Evolutionary conservation across 2,888 invertebrate species (phyloP).

Genomic region (Drosophila paracracens): DNA sequence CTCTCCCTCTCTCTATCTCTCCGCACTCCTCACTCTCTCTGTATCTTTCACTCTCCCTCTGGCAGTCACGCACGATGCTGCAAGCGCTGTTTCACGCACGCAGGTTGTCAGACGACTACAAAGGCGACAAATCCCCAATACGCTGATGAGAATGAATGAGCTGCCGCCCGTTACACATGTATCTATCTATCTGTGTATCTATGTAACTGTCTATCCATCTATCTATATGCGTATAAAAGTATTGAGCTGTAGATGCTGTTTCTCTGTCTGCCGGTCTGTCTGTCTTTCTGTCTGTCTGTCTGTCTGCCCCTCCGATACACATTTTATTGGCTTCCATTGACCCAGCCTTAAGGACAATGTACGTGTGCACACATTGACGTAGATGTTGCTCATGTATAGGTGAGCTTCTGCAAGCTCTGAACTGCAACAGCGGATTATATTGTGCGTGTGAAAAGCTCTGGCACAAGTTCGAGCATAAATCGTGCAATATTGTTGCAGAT

Average conservation of each 20-base stretch:
- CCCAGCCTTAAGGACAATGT: conserved; percentile 37
- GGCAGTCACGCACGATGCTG: conserved; percentile 55
- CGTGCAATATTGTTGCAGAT: neutral
- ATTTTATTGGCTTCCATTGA: conserved; percentile 32
- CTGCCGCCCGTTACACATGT: conserved; percentile 42
- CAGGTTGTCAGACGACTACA: conserved; percentile 58
- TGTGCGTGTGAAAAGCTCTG: conserved; percentile 7
- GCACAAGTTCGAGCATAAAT: neutral
- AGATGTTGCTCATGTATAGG: conserved; percentile 4
- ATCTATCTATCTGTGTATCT: conserved; percentile 21
- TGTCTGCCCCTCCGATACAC: neutral
- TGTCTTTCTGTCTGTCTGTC: neutral
- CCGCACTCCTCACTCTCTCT: neutral
- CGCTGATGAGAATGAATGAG: conserved; percentile 80
- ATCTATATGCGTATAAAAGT: neutral
- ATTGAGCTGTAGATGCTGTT: neutral
- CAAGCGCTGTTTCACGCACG: conserved; percentile 48
- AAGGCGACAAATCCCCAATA: conserved; percentile 74
- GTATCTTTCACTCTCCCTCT: neutral
- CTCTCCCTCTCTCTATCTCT: neutral
- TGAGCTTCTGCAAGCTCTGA: conserved; percentile 5
- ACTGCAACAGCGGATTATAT: neutral
- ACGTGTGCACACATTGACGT: conserved; percentile 4
- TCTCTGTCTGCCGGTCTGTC: neutral
- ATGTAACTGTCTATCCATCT: neutral